Conservation (phyloP, 2,797 vertebrate genomes). For the Nyctibius grandis region DNA sequence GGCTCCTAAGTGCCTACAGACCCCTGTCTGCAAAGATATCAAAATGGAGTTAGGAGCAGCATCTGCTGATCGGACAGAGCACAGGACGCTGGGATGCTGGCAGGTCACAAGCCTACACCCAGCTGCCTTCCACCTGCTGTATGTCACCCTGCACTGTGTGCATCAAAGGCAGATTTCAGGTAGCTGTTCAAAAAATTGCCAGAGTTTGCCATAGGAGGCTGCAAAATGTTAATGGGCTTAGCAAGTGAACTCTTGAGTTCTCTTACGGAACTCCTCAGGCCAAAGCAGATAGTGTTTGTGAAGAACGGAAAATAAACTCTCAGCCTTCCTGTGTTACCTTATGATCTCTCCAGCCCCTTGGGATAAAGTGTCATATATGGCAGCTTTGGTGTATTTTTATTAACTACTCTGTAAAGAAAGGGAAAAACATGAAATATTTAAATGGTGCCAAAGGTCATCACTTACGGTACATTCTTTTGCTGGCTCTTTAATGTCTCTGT, state of each 20-base stretch:
- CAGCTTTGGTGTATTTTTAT: not conserved
- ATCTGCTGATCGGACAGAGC: not conserved
- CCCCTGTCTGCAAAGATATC: not conserved
- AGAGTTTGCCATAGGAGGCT: not conserved
- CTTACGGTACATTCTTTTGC: not conserved
- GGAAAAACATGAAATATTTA: not conserved
- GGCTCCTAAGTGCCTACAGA: not conserved
- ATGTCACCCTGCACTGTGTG: not conserved
- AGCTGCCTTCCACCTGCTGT: not conserved
- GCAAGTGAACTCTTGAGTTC: not conserved
- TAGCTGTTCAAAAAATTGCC: not conserved
- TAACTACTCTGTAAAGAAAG: not conserved
- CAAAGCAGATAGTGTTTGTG: not conserved
- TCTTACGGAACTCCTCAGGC: not conserved
- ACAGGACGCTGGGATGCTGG: not conserved
- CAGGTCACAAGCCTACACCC: not conserved
- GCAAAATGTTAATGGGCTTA: not conserved
- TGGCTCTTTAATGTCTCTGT: not conserved
- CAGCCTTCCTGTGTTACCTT: not conserved
- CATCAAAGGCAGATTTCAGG: not conserved
- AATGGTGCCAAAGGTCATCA: not conserved
- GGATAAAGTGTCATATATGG: not conserved
- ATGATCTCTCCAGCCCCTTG: rapidly evolving
- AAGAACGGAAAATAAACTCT: not conserved
- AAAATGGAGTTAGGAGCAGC: not conserved